These are phyloP conservation scores for Pangasius djambal DNA, from an alignment of 2,797 vertebrate genomes.

Conservation along the genomic window DNA sequence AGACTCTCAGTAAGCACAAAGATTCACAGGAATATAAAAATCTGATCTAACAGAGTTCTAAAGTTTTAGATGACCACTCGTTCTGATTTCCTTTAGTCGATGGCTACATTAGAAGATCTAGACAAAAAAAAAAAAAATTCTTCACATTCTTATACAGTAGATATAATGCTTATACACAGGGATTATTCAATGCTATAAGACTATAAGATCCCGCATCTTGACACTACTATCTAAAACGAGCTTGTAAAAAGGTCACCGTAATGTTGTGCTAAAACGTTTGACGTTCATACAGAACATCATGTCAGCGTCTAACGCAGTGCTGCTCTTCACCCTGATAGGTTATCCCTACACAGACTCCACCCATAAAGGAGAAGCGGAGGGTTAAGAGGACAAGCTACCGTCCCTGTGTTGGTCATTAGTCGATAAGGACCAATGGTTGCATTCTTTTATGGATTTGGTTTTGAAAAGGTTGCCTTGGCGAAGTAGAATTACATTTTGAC, in stretches of 20 bases:
- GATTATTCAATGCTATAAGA: conserved; percentile 6
- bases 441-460: conserved; percentile 74
- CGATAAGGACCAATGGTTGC: conserved; percentile 62
- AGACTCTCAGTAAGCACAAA: conserved; percentile 14
- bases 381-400: conserved; percentile 57
- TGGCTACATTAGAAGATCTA: conserved; percentile 27
- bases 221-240: conserved; percentile 16
- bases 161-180: conserved; percentile 13
- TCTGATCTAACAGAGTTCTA: not conserved
- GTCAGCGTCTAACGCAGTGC: conserved; percentile 60
- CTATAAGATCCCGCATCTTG: conserved; percentile 15
- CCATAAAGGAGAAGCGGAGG: conserved; percentile 54
- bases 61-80: not conserved
- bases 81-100: conserved; percentile 12
- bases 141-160: conserved; percentile 22
- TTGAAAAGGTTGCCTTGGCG: conserved; percentile 69
- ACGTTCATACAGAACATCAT: conserved; percentile 4
- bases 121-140: not conserved
- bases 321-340: conserved; percentile 56
- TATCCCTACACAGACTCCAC: conserved; percentile 46
- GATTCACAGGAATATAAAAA: conserved; percentile 10
- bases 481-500: conserved; percentile 50
- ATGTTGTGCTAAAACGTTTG: conserved; percentile 32
- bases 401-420: conserved; percentile 55
- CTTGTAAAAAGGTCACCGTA: conserved; percentile 43